Evolutionary conservation across 2,113 vertebrate genomes (phyloP).

Genomic region (Eupsittula cactorum): DNA sequence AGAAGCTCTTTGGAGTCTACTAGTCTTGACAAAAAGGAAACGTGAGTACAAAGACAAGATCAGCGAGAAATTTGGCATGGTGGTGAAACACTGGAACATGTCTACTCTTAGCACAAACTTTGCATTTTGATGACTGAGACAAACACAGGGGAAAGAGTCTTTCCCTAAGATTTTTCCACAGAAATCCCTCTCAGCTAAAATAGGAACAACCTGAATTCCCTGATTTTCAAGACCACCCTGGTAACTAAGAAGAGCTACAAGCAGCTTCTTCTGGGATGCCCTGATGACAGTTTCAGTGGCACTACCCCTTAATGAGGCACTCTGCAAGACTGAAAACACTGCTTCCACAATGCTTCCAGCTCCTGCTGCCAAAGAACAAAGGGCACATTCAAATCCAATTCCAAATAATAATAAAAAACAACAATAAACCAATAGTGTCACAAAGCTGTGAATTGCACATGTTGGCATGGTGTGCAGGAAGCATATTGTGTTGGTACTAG

Average conservation of each 20-base stretch:
- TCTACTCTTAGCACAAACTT: conserved; percentile 5
- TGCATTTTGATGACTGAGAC: neutral
- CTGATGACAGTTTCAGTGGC: neutral
- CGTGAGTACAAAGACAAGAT: conserved; percentile 32
- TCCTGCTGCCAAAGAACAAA: conserved; percentile 1
- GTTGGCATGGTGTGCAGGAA: neutral
- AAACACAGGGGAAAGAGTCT: neutral
- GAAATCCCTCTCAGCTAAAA: neutral
- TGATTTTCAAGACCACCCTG: neutral
- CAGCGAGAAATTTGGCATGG: neutral
- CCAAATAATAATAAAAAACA: neutral
- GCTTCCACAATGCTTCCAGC: neutral
- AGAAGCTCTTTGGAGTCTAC: conserved; percentile 26
- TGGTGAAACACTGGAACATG: neutral
- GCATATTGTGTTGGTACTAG: neutral
- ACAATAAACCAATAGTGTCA: neutral
- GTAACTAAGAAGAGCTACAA: neutral
- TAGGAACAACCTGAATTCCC: neutral
- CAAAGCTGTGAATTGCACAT: neutral
- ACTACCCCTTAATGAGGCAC: neutral
- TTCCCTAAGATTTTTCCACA: conserved; percentile 1
- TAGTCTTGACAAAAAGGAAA: conserved; percentile 14
- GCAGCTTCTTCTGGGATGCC: neutral
- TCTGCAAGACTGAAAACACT: neutral
- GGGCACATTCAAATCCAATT: neutral